Base-by-base conservation (phyloP, 23 tunicate genomes). In the Clavelina lepadiformis region DNA sequence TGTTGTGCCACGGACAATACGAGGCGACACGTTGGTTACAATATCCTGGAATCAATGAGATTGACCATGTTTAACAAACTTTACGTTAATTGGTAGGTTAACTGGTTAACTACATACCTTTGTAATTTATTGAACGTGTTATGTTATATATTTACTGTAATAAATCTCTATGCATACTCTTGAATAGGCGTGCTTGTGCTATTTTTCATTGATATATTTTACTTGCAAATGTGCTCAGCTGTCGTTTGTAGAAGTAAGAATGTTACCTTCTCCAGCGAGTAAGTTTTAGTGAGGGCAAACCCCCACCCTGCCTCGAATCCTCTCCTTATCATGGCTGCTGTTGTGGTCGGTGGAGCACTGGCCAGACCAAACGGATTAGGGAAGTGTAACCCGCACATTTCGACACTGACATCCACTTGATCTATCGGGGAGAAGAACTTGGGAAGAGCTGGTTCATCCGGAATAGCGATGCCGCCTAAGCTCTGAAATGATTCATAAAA, bases 291-390 rank as follows among this genome's bases (percentile, higher is more conserved):
- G 33, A 94, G 63, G 19, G 95, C 88, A 68, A 94, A 94, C 5
- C 95, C 99, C 99, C 99, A 94, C 18, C 99, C 99, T 15, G 86
- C 99, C 69, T 85, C 76, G 52, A 94, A 94, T 35, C 91, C 89
- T 44, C 99, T 63, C 53, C 95, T 67, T 28, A 94, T 94, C 99
- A 94, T 94, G 5, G 95, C 82, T 0, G 95, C 80, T 19, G 95
- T 64, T 5, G 99, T 94, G 47, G 99, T 94, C 2, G 99, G 99
- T 30, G 99, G 99, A 31, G 99, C 99, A 61, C 91, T 80, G 46
- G 99, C 99, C 28, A 94, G 56, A 5, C 99, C 99, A 44, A 81
- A 94, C 11, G 99, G 99, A 63, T 94, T 94, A 6, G 79, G 84
- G 49, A 94, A 94, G 20, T 71, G 78, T 54, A 94, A 26, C 13